These are phyloP conservation scores for Epinephelus coioides DNA, from an alignment of 2,797 vertebrate species.

Conservation along the genomic window DNA sequence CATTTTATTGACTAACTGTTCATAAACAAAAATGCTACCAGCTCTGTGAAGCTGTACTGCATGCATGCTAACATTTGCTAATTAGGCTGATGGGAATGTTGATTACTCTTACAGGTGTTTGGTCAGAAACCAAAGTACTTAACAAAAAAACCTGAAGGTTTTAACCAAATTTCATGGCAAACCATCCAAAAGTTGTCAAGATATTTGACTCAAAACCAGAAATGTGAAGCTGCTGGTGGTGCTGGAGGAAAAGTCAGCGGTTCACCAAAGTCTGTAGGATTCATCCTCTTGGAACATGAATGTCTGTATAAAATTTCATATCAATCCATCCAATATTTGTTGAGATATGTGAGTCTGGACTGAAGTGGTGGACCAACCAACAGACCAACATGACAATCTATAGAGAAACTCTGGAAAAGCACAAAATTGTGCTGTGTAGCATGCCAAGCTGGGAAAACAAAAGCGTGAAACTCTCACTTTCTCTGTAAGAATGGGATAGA, in stretches of 20 bases:
- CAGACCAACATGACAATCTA: too few species aligned
- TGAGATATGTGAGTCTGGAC: background rate
- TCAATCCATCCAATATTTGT: background rate
- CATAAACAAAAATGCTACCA: too few species aligned
- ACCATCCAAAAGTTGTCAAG: background rate
- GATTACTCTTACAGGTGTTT: background rate
- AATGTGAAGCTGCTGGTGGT: too few species aligned
- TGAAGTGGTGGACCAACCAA: background rate
- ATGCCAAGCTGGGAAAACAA: background rate
- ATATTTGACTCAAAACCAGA: too few species aligned
- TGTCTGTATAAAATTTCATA: too few species aligned
- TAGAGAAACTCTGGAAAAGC: background rate
- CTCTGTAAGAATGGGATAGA: slow-evolving; percentile 1
- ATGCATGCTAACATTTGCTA: background rate
- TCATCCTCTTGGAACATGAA: too few species aligned
- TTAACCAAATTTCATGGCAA: background rate
- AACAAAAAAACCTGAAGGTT: too few species aligned
- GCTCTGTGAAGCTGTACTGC: too few species aligned
- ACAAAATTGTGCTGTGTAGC: background rate
- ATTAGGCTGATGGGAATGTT: background rate
- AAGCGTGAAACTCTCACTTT: slow-evolving; percentile 29
- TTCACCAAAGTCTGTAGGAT: too few species aligned
- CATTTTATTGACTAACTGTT: too few species aligned
- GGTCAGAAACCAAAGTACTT: background rate
- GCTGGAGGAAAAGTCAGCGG: too few species aligned